A percentile compares a stretch with the other conserved stretches of the same genome.
Conservation (phyloP, 2,888 invertebrate species). For the Tiliacea aurago region DNA sequence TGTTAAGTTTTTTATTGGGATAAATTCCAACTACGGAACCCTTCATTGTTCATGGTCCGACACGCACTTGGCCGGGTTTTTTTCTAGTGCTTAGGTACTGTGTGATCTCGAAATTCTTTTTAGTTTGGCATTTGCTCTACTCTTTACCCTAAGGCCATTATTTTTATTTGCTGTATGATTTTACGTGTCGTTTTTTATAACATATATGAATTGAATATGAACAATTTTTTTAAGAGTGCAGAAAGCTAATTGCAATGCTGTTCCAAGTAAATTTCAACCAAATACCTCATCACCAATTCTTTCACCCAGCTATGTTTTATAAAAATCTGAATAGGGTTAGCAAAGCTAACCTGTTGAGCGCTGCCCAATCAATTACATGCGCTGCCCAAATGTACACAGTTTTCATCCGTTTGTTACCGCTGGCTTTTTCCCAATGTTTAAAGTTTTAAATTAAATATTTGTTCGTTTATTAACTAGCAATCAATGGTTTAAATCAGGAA, state of each 20-base stretch:
- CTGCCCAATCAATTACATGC: conserved; percentile 54
- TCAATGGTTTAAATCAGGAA: conserved; percentile 52
- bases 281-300: not conserved
- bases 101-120: conserved; percentile 31
- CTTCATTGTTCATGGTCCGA: too few species aligned
- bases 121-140: not conserved
- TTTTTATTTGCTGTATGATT: not conserved
- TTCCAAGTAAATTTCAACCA: not conserved
- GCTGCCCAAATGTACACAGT: conserved; percentile 36
- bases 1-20: too few species aligned
- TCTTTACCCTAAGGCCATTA: not conserved
- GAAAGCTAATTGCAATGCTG: not conserved
- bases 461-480: conserved; percentile 58
- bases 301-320: not conserved
- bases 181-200: not conserved
- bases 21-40: too few species aligned
- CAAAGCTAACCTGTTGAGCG: conserved; percentile 57
- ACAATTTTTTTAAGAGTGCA: too few species aligned
- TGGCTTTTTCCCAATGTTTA: conserved; percentile 35
- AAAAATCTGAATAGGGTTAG: conserved; percentile 20
- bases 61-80: conserved; percentile 1
- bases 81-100: conserved; percentile 10
- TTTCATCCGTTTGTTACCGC: conserved; percentile 24
- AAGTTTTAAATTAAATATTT: conserved; percentile 49
- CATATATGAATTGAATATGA: not conserved